Percentiles rank a stretch among this genome's conserved stretches.
Evolutionary conservation across 2,888 invertebrate genomes (phyloP).

Genomic region (Lithophane leautieri): DNA sequence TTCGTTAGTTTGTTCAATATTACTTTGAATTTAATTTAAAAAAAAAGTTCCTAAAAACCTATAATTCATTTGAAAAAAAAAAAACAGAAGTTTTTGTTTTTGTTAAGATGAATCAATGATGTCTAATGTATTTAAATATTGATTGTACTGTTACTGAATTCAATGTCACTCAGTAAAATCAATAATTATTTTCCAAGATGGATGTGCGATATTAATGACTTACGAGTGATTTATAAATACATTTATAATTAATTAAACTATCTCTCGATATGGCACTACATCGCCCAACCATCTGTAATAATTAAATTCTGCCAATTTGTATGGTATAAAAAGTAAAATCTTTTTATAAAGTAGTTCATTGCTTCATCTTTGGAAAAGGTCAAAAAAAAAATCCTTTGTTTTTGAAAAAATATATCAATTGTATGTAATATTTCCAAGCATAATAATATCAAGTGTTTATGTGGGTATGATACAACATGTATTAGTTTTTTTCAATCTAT

Average conservation of each 20-base stretch:
- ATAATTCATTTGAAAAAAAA: neutral
- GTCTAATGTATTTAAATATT: neutral
- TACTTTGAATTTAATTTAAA: neutral
- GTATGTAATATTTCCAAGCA: neutral
- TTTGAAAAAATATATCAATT: conserved; percentile 10
- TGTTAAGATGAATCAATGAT: conserved; percentile 20
- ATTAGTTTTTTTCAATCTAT: neutral
- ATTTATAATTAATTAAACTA: neutral
- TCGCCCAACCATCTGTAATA: neutral
- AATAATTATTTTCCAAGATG: conserved; percentile 8
- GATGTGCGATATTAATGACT: neutral
- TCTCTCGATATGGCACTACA: neutral
- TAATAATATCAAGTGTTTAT: conserved; percentile 9
- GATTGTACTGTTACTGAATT: neutral
- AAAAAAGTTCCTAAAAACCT: conserved; percentile 5
- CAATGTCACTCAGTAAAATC: neutral
- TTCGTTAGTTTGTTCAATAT: neutral
- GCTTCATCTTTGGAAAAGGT: conserved; percentile 26
- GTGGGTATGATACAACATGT: conserved; percentile 3
- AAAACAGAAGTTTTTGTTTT: neutral
- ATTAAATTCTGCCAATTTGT: neutral
- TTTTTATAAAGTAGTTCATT: neutral
- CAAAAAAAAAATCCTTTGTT: neutral
- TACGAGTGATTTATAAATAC: neutral
- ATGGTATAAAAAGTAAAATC: neutral